Base-by-base conservation (phyloP, 1,140 invertebrate species). In the Tetramorium simillimum region DNA sequence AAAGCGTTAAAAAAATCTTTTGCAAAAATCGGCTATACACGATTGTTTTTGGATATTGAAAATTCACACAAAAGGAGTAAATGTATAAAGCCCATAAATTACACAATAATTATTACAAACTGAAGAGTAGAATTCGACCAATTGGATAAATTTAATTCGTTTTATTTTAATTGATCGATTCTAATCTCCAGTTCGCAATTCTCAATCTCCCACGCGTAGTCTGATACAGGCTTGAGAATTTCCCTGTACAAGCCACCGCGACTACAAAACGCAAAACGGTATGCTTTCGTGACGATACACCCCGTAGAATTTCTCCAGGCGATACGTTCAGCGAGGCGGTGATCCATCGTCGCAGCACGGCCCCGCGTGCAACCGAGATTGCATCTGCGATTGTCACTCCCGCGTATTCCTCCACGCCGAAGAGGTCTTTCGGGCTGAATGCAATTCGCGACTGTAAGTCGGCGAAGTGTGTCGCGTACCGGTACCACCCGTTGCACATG, bases 331-430 rank as follows among this genome's bases (percentile, higher is more conserved):
- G n/a, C 51, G 24, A 58, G 46, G 24, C 51, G 43, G 70, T 21
- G 43, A 75, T 84, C 67, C 56, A 85, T 46, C 78, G 72, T 77
- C 80, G 53, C 56, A 40, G 53, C 85, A 16, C 33, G 16, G 60
- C 28, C 3, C 21, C 18, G 46, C 49, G 21, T 53, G 73, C 70
- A 77, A 69, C 62, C 43, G 60, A 80, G 88, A 89, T 89, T 88
- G 75, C 87, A 89, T 89, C 88, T 81, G 76, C 88, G 80, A 89
- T 88, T 88, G 88, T 88, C 87, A 88, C 80, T 85, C 81, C 56
- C n/a, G 80, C 72, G 63, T 73, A 58, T 58, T 58, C 21, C 58
- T 58, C n/a, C 80, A 16, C n/a, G 46, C 51, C 63, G 16, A 49
- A 46, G 62, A 82, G 62, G 86, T 63, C 89, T 86, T 75, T 60